Base-by-base conservation (phyloP, 2,888 invertebrate species). In the Ceratothoa steindachneri region DNA sequence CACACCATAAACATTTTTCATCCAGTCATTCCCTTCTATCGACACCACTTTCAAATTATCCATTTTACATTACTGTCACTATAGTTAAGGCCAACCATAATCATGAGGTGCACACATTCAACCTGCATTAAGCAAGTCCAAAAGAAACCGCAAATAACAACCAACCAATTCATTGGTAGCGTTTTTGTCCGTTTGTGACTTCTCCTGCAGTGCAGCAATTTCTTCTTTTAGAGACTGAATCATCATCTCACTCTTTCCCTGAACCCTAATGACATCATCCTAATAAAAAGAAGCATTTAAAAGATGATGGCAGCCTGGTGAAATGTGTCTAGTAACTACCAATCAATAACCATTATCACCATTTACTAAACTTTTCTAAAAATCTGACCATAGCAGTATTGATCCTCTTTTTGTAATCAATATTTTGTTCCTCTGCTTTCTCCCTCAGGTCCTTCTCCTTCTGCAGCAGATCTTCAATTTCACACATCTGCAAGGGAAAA, bases 261-360 rank as follows among this genome's bases (percentile, higher is more conserved):
- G 72, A 27, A 73, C 71, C 7, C 74, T 28, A 72, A 73, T 71
- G 31, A 69, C 28, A 67, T 77, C 77, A 64, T 77, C 77, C 77
- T 77, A 70, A 27, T 22, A 72, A 41, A n/a, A n/a, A n/a, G n/a
- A n/a, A n/a, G n/a, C n/a, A 9, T 5, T 9, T 41, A 41, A 9
- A 15, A 41, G 15, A 9, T 41, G 41, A 41, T 15, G 5, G 5
- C 5, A 41, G 5, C 15, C 15, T 41, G 15, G 15, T 41, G 15
- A 41, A 41, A 41, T 41, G 15, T 9, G 15, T 41, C 5, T 9
- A 41, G 41, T 9, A 9, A 41, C 5, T 41, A 9, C 41, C 41
- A n/a, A n/a, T n/a, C n/a, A n/a, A n/a, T n/a, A n/a, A n/a, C 15
- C 41, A 41, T 41, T 41, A 15, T 41, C 41, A 41, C n/a, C n/a